phyloP scores from a whole-genome alignment of 1,140 invertebrate genomes.

The Trypoxylus dichotomus region DNA sequence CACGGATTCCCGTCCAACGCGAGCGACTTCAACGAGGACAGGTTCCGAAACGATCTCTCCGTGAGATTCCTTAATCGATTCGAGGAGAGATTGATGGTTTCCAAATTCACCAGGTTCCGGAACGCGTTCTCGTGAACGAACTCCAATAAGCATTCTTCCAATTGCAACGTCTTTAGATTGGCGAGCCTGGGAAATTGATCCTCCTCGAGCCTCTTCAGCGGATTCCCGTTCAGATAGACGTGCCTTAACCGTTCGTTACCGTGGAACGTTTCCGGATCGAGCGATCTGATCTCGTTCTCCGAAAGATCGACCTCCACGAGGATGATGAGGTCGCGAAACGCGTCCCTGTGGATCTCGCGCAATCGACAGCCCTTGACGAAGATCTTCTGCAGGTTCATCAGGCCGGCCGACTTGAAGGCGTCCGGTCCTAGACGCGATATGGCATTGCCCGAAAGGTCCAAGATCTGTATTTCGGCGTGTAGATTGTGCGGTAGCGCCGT shows the following conservation, averaged over 20 bases:
- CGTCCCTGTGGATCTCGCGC: conserved; percentile 74
- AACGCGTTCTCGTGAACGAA: conserved; percentile 73
- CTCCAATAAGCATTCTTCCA: conserved; percentile 75
- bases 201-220: conserved; percentile 62
- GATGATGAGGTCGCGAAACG: conserved; percentile 84
- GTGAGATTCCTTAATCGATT: conserved; percentile 70
- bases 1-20: conserved; percentile 84
- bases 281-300: conserved; percentile 67
- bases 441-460: conserved; percentile 79
- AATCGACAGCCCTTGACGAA: conserved; percentile 76
- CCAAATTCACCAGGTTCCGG: conserved; percentile 65
- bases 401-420: conserved; percentile 74
- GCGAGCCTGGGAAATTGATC: conserved; percentile 73
- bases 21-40: conserved; percentile 73
- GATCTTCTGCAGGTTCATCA: conserved; percentile 82
- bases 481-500: conserved; percentile 72
- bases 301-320: conserved; percentile 84
- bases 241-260: conserved; percentile 74
- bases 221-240: conserved; percentile 71
- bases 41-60: conserved; percentile 65
- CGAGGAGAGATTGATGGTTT: conserved; percentile 69
- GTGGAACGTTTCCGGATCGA: conserved; percentile 72
- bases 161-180: conserved; percentile 70
- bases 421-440: conserved; percentile 76
- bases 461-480: conserved; percentile 81